Conservation (phyloP, 2,888 invertebrate genomes). For the Chrysolina americana region DNA sequence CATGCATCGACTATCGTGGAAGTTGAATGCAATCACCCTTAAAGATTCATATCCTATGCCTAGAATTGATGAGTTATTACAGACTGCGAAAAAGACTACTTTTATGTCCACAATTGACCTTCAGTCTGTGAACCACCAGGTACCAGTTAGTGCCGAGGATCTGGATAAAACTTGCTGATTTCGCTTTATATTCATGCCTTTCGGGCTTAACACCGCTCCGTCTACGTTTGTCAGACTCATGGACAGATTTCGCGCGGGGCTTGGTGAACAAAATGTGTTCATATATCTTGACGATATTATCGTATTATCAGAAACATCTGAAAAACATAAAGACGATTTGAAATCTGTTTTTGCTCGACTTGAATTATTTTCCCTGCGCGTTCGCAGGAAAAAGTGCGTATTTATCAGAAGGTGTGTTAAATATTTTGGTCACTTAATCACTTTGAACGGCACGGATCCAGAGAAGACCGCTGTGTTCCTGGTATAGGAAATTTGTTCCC, state of each 20-base stretch:
- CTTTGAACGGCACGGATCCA: conserved; percentile 37
- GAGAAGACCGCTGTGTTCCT: conserved; percentile 49
- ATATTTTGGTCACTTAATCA: conserved; percentile 45
- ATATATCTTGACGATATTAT: conserved; percentile 46
- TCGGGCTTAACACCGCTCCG: conserved; percentile 46
- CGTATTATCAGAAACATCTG: conserved; percentile 42
- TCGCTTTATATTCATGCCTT: conserved; percentile 43
- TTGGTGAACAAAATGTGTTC: conserved; percentile 42
- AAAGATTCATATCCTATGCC: too few species aligned
- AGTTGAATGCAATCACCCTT: conserved; percentile 12
- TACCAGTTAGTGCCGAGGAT: conserved; percentile 27
- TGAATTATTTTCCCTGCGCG: background rate
- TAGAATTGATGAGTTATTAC: background rate
- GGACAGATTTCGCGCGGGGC: conserved; percentile 42
- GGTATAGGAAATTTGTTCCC: too few species aligned
- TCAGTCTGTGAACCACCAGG: conserved; percentile 32
- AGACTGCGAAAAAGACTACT: background rate
- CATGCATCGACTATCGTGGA: background rate
- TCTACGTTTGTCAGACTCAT: conserved; percentile 47
- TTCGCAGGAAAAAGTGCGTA: too few species aligned
- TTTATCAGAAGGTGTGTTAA: conserved; percentile 37
- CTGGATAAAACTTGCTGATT: conserved; percentile 37
- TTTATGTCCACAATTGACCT: conserved; percentile 31
- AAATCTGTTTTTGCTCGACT: conserved; percentile 38
- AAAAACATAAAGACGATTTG: conserved; percentile 52